These are phyloP conservation scores for Echiichthys vipera DNA, from an alignment of 2,797 vertebrate species.

Conservation along the genomic window DNA sequence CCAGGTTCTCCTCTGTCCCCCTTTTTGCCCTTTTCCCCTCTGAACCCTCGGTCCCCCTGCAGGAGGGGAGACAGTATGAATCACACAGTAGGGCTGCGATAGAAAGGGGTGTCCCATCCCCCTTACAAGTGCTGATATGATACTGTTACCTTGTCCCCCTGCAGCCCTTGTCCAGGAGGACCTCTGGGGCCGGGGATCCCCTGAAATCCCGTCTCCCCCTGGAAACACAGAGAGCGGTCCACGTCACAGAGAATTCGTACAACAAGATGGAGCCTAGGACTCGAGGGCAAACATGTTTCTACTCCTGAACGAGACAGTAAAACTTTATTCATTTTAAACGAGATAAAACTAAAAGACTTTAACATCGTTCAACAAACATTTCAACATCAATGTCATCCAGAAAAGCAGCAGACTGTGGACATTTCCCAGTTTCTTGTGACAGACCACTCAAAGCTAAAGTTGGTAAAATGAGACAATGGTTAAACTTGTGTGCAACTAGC, in stretches of 20 bases:
- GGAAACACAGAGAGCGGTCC: conserved; percentile 14
- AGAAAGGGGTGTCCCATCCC: neutral
- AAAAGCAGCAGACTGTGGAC: neutral
- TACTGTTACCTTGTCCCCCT: conserved; percentile 86
- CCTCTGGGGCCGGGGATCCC: conserved; percentile 87
- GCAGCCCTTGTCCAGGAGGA: conserved; percentile 82
- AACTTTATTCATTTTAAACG: neutral
- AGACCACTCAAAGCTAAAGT: no score
- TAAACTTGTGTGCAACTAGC: neutral
- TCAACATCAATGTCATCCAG: no score
- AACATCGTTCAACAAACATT: no score
- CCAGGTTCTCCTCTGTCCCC: conserved; percentile 87
- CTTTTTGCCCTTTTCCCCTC: conserved; percentile 85
- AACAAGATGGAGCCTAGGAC: neutral
- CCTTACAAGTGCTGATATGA: neutral
- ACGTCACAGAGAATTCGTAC: neutral
- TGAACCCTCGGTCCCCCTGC: conserved; percentile 88
- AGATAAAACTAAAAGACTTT: no score
- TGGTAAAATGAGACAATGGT: neutral
- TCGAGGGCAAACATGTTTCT: neutral
- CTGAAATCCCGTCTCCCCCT: conserved; percentile 90
- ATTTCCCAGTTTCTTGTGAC: no score
- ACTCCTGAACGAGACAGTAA: neutral
- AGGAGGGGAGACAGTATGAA: conserved; percentile 2
- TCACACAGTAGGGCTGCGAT: neutral